A percentile compares a stretch with the other conserved stretches of the same genome.
Conservation (phyloP, 2,113 vertebrate species). For the Zingel zingel region DNA sequence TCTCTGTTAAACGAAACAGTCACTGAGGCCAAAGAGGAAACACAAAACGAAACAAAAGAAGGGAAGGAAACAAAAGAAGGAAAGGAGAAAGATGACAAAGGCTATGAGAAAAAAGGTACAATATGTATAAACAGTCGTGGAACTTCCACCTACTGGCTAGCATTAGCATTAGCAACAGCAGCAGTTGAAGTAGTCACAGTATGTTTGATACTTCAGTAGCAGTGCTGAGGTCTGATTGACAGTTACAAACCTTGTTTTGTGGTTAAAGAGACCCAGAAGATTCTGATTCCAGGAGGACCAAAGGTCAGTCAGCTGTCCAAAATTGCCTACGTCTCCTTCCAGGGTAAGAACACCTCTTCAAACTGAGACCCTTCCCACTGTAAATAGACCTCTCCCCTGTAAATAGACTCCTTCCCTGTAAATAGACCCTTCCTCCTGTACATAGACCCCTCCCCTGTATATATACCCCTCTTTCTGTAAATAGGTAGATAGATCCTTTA, state of each 20-base stretch:
- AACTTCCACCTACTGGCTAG: background rate
- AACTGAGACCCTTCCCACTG: background rate
- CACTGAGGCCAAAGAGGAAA: conserved; percentile 49
- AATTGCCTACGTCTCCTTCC: conserved; percentile 85
- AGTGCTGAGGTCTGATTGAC: conserved; percentile 1
- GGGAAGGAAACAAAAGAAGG: conserved; percentile 16
- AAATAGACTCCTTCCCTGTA: too few relatives aligned
- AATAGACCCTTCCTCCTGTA: too few relatives aligned
- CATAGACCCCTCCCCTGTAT: too few relatives aligned
- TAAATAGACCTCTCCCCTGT: background rate
- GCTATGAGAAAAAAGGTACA: conserved; percentile 81
- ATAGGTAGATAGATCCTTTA: too few relatives aligned
- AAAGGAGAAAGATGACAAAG: conserved; percentile 66
- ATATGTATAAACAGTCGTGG: background rate
- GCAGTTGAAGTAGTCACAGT: background rate
- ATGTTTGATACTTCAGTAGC: background rate
- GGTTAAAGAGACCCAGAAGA: conserved; percentile 86
- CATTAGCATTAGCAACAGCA: too few relatives aligned
- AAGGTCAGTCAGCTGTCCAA: conserved; percentile 86
- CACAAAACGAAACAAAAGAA: background rate
- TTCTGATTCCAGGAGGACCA: conserved; percentile 87
- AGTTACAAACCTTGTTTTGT: conserved; percentile 64
- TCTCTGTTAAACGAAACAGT: conserved; percentile 36
- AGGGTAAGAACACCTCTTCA: conserved; percentile 86
- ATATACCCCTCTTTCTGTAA: background rate